Evolutionary conservation across 2,797 vertebrate species (phyloP).

Genomic region (Manis javanica): DNA sequence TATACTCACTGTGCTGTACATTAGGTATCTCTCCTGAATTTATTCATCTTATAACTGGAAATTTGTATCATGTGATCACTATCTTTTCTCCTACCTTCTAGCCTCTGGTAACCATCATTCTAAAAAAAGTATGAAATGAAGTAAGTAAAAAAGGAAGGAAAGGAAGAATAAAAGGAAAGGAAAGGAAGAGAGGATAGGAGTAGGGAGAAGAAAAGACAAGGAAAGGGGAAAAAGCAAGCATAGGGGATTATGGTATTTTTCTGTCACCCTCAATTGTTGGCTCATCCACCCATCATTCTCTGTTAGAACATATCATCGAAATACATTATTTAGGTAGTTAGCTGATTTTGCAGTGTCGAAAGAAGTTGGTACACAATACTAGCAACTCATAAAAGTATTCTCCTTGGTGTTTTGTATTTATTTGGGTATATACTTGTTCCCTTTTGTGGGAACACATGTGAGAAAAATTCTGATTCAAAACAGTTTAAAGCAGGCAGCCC

Average conservation of each 20-base stretch:
- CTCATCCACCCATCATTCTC: background rate
- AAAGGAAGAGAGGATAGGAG: background rate
- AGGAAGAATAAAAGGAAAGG: background rate
- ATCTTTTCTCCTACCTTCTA: background rate
- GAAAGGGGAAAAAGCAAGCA: background rate
- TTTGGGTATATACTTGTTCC: background rate
- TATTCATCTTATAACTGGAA: background rate
- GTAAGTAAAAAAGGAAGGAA: no score
- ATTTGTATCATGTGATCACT: background rate
- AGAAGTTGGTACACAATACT: background rate
- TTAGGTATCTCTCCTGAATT: background rate
- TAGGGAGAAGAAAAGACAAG: background rate
- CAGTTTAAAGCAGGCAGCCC: slow-evolving; percentile 16
- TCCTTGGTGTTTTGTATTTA: slow-evolving; percentile 5
- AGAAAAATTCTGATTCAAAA: slow-evolving; percentile 54
- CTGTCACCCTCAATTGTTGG: background rate
- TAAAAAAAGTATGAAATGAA: background rate
- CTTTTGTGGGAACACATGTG: slow-evolving; percentile 42
- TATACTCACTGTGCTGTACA: background rate
- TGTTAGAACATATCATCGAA: background rate
- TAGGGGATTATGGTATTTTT: background rate
- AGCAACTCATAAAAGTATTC: background rate
- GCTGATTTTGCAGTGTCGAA: background rate
- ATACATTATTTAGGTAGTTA: background rate
- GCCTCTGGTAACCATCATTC: background rate